Base-by-base conservation (phyloP, 2,797 vertebrate genomes). In the Dendrocincla fuliginosa region DNA sequence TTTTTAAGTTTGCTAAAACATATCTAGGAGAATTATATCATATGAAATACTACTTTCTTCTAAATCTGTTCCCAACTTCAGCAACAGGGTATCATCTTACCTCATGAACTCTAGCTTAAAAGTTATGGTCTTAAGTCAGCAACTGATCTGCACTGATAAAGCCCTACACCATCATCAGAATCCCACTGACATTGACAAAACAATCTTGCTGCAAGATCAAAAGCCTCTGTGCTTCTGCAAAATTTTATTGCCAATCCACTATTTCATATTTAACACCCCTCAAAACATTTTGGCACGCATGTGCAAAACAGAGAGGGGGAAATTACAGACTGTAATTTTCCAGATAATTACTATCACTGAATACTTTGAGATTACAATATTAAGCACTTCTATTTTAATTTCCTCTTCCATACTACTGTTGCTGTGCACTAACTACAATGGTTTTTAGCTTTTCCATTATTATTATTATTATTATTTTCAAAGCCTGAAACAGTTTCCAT, bases 401-500 rank as follows among this genome's bases (percentile, higher is more conserved):
- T 73, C 30, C 30, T 61, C 24, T 50, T 70, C 39, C 76, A 63
- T 41, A 74, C 10, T 37, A 33, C 12, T 49, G 33, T 10, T 67
- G 27, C 44, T 30, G 9, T 9, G 15, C 6, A 61, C 32, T 33
- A 83, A 76, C 20, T 64, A 56, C 25, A 88, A 28, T 5, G 13
- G 2, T 0, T n/a, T 91, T 70, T 17, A 87, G 60, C 16, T 80
- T 74, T 47, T 47, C 70, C 17, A 39, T 13, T 35, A 35, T 35
- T 39, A 39, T 39, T 39, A 39, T 46, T 52, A 80, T 42, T 56
- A 83, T 46, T 63, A 85, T 56, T 93, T 64, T 53, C 63, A 60
- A 92, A 12, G 18, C 33, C 35, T 89, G 74, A 25, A 92, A 80
- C 52, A 71, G 33, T 46, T 91, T 85, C 82, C 79, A 88, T 47